Percentiles rank a stretch among this genome's conserved stretches.
Evolutionary conservation across 2,113 vertebrate genomes (phyloP).

Genomic region (human (Homo sapiens)): DNA sequence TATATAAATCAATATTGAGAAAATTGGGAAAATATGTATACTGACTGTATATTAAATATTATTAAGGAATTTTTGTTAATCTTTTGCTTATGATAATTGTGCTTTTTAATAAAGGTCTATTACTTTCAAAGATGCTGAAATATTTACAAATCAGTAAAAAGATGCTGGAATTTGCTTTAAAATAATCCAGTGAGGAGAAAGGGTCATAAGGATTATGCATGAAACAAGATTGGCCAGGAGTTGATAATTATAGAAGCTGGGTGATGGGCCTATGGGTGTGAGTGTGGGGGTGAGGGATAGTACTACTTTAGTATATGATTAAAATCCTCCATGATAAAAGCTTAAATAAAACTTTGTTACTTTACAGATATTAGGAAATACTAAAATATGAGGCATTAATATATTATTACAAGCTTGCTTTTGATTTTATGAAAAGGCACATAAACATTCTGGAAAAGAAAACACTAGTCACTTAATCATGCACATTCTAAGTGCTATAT

Average conservation of each 20-base stretch:
- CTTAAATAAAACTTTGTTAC: background rate
- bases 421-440: background rate
- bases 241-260: background rate
- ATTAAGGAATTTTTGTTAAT: background rate
- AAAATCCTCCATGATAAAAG: background rate
- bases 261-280: background rate
- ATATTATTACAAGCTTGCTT: background rate
- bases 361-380: background rate
- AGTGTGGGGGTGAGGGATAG: fast-evolving
- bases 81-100: background rate
- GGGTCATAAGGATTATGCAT: fast-evolving
- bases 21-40: background rate
- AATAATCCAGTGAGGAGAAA: background rate
- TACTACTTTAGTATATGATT: background rate
- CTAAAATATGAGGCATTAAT: background rate
- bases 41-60: background rate
- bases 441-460: background rate
- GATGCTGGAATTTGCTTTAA: background rate
- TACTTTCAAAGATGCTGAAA: background rate
- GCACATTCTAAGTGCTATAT: background rate
- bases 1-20: background rate
- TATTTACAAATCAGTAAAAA: background rate
- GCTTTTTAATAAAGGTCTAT: background rate
- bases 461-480: background rate
- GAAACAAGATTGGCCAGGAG: background rate